phyloP scores from a whole-genome alignment of 2,888 invertebrate genomes.

The Nasonia oneida region DNA sequence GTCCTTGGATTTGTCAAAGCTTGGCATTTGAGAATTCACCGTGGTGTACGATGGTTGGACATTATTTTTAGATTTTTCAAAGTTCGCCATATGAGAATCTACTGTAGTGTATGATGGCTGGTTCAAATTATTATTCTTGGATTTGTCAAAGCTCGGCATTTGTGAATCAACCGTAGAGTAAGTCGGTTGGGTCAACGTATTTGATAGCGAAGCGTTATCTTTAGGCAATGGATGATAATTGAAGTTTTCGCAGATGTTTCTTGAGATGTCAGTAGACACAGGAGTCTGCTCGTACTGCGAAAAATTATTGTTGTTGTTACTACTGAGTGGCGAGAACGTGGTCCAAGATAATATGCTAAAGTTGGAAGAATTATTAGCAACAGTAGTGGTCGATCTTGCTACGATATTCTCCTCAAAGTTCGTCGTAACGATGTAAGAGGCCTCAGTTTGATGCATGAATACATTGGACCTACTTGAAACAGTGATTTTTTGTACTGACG shows the following conservation, averaged over 20 bases:
- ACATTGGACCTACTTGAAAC: slow-evolving; percentile 62
- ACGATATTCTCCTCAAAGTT: slow-evolving; percentile 73
- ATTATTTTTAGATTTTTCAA: slow-evolving; percentile 41
- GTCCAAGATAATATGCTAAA: slow-evolving; percentile 79
- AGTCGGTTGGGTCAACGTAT: slow-evolving; percentile 57
- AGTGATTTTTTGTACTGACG: slow-evolving; percentile 61
- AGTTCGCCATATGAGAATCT: not conserved
- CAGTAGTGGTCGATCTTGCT: slow-evolving; percentile 73
- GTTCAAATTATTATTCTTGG: slow-evolving; percentile 67
- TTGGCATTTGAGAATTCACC: slow-evolving; percentile 58
- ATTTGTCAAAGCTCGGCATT: slow-evolving; percentile 69
- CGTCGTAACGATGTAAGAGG: slow-evolving; percentile 67
- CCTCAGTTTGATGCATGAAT: slow-evolving; percentile 64
- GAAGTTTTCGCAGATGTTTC: slow-evolving; percentile 74
- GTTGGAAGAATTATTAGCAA: slow-evolving; percentile 77
- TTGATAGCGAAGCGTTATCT: slow-evolving; percentile 60
- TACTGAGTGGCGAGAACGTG: slow-evolving; percentile 70
- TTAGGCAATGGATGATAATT: slow-evolving; percentile 66
- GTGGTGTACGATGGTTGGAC: slow-evolving; percentile 61
- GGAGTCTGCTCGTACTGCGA: slow-evolving; percentile 64
- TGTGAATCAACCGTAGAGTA: slow-evolving; percentile 62
- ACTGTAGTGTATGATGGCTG: not conserved
- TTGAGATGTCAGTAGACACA: slow-evolving; percentile 61
- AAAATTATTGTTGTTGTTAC: slow-evolving; percentile 64
- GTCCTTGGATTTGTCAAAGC: slow-evolving; percentile 72